phyloP scores from a whole-genome alignment of 2,113 vertebrate genomes.

The Gracilinanus agilis region DNA sequence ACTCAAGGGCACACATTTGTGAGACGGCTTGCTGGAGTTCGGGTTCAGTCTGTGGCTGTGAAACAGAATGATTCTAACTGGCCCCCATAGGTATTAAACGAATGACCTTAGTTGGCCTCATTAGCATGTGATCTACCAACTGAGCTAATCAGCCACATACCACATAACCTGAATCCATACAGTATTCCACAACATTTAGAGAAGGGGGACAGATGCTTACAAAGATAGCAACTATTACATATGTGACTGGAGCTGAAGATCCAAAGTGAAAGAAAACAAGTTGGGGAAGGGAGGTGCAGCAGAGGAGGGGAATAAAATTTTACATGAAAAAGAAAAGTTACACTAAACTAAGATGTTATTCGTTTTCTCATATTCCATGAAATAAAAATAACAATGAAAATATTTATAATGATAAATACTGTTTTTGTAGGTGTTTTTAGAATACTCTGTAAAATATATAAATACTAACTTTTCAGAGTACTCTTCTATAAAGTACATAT shows the following conservation, averaged over 20 bases:
- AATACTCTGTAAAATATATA: not conserved
- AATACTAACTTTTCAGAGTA: not conserved
- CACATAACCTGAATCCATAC: not conserved
- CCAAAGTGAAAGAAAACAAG: not conserved
- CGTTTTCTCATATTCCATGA: not conserved
- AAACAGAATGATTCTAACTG: conserved; percentile 3
- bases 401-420: not conserved
- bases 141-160: conserved; percentile 7
- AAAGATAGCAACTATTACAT: not conserved
- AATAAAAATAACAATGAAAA: not conserved
- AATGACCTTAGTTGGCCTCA: conserved; percentile 1
- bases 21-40: conserved; percentile 19
- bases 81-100: not conserved
- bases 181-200: not conserved
- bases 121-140: conserved; percentile 4
- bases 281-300: not conserved
- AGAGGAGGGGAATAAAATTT: not conserved
- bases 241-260: not conserved
- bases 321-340: not conserved
- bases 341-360: not conserved
- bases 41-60: conserved; percentile 5
- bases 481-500: not conserved
- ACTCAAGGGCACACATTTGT: conserved; percentile 19
- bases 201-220: not conserved
- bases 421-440: not conserved